A percentile compares a stretch with the other conserved stretches of the same genome.
These are phyloP conservation scores for Schizopygopsis pylzovi DNA, from an alignment of 2,797 vertebrate species.

Conservation along the genomic window DNA sequence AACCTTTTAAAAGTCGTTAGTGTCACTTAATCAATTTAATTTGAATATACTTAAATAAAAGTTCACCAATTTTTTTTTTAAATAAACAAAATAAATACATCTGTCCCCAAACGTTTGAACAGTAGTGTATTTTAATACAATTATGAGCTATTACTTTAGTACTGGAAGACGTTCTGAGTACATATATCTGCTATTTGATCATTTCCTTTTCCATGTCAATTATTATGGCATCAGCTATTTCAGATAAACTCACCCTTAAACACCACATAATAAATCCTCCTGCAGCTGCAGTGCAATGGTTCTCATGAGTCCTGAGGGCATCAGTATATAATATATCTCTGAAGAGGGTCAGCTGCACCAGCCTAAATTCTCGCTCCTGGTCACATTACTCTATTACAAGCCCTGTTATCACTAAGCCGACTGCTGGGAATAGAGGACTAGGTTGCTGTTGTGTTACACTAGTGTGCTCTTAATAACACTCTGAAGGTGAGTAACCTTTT, in stretches of 20 bases:
- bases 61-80: no score
- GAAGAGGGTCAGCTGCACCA: neutral
- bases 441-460: neutral
- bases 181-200: neutral
- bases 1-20: no score
- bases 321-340: slow-evolving; percentile 4
- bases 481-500: slow-evolving; percentile 42
- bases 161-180: neutral
- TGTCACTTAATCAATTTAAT: no score
- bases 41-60: no score
- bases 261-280: neutral
- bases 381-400: slow-evolving; percentile 8
- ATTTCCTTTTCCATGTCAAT: neutral
- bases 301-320: neutral
- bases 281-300: neutral
- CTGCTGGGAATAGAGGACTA: neutral
- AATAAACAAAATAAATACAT: no score
- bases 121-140: neutral
- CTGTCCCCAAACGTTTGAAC: neutral
- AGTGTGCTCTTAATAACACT: slow-evolving; percentile 36
- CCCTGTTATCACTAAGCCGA: slow-evolving; percentile 19
- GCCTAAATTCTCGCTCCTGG: neutral
- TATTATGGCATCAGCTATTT: neutral
- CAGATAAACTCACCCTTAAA: neutral
- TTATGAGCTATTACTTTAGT: neutral